Conservation (phyloP, 2,797 vertebrate species). For the Urophycis tenuis region DNA sequence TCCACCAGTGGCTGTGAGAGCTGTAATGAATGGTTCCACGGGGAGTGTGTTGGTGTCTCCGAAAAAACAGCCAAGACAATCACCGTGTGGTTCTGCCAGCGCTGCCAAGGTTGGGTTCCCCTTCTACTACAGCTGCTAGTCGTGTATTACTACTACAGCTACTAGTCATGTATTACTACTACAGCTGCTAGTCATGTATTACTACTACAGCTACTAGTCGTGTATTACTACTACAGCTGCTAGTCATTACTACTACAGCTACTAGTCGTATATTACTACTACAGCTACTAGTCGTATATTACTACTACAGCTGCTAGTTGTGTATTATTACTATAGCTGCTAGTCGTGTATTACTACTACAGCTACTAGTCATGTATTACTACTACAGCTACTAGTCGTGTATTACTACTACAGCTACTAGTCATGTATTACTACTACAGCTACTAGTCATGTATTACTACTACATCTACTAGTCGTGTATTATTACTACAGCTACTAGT, state of each 20-base stretch:
- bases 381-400: no score
- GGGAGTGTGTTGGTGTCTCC: conserved; percentile 81
- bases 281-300: not conserved
- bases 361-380: no score
- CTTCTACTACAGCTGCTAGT: no score
- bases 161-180: not conserved
- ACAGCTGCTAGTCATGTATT: not conserved
- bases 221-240: no score
- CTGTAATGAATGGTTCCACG: conserved; percentile 91
- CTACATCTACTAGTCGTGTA: not conserved
- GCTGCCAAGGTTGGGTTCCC: conserved; percentile 79
- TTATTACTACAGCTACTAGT: not conserved
- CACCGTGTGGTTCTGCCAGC: conserved; percentile 83
- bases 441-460: not conserved
- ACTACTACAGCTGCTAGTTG: not conserved
- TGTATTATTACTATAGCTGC: not conserved
- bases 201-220: not conserved
- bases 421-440: not conserved
- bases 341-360: no score
- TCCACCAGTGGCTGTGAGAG: conserved; percentile 80
- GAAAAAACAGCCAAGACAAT: conserved; percentile 87
- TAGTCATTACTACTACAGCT: no score
- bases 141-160: not conserved
- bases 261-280: no score
- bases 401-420: conserved; percentile 8